Percentiles rank a stretch among this genome's conserved stretches.
phyloP scores from a whole-genome alignment of 1,140 invertebrate species.

The Trichonephila clavata region DNA sequence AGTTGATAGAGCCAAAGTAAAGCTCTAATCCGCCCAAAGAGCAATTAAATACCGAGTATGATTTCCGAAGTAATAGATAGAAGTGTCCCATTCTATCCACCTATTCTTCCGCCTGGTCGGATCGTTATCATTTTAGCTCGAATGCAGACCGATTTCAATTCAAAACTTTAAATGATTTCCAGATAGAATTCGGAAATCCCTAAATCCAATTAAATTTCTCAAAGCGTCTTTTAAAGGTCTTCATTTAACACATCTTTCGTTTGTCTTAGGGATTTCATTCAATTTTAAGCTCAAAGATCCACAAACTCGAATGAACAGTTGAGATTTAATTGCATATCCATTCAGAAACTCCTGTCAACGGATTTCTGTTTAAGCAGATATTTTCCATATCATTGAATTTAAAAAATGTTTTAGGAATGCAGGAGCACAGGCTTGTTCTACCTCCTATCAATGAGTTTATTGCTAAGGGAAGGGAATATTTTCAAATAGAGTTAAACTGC shows the following conservation, averaged over 20 bases:
- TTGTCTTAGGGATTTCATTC: background rate
- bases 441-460: too few relatives aligned
- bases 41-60: background rate
- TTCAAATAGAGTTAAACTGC: too few relatives aligned
- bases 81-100: background rate
- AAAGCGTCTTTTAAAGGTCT: background rate
- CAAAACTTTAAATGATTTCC: conserved; percentile 30
- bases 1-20: background rate
- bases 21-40: background rate
- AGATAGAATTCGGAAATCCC: conserved; percentile 12
- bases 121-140: background rate
- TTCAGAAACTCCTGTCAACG: too few relatives aligned
- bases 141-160: conserved; percentile 9
- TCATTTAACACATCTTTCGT: background rate
- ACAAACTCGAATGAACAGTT: background rate
- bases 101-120: background rate
- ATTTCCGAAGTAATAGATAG: background rate
- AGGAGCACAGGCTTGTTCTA: too few relatives aligned
- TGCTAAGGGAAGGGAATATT: too few relatives aligned
- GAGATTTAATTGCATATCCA: background rate
- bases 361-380: too few relatives aligned
- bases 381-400: too few relatives aligned
- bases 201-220: conserved; percentile 4
- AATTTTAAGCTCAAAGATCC: background rate
- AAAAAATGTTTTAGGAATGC: too few relatives aligned